Base-by-base conservation (phyloP, 2,113 vertebrate genomes). In the Buteo buteo region DNA sequence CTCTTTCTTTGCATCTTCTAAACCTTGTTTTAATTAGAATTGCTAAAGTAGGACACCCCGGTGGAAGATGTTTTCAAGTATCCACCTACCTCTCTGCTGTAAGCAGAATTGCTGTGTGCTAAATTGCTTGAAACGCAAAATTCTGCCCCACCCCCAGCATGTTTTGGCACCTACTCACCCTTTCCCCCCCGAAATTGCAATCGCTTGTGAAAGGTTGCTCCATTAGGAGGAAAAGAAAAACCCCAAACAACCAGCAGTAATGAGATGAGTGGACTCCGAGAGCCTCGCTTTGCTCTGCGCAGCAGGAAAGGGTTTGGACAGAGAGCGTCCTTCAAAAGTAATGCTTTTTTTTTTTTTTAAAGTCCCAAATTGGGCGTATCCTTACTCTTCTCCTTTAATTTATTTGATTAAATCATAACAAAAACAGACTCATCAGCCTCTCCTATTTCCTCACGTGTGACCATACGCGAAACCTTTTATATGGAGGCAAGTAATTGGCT, bases 371-470 rank as follows among this genome's bases (percentile, higher is more conserved):
- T 57, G 86, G 97, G 96, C 73, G 97, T 95, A 82, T 86, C 66
- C 88, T 82, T 76, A 49, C 61, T 11, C 57, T 89, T 82, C 93
- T 82, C 84, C 94, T 97, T 93, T 96, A 97, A 95, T 97, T 95
- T 96, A 95, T 96, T 93, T 97, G 94, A 97, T 96, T 93, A 95
- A 93, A 95, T 95, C 94, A 93, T 90, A 95, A 95, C 73, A 91
- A 85, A 95, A 90, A 72, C 78, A 94, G 62, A 80, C 47, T 85
- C 91, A 70, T 76, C 40, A 94, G 45, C 81, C 72, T 79, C 86
- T 94, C 52, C 5, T 77, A 58, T 79, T 86, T 91, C 93, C 81
- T 86, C 86, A 82, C 78, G 47, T 62, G 57, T 66, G 82, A 84
- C 89, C 85, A 17, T 83, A 90, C 29, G 38, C n/a, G 19, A 90